Conservation (phyloP, 2,888 invertebrate genomes). For the Creontiades dilutus region DNA sequence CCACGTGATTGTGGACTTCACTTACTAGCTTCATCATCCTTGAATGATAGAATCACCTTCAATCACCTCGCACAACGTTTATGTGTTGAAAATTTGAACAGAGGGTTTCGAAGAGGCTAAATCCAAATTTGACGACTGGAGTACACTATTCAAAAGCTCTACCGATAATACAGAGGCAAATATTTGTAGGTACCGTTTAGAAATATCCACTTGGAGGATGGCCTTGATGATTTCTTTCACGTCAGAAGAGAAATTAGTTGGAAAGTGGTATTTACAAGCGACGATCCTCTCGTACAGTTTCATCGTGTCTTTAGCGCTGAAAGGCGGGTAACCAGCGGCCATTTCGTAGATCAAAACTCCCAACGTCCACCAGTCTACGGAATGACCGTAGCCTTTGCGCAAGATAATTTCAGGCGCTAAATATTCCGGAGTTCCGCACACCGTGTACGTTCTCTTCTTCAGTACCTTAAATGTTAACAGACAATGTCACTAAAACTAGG, state of each 20-base stretch:
- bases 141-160: not conserved
- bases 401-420: constrained; percentile 85
- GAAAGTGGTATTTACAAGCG: constrained; percentile 92
- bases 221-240: constrained; percentile 91
- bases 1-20: too few relatives aligned
- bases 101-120: too few relatives aligned
- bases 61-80: too few relatives aligned
- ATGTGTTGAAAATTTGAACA: too few relatives aligned
- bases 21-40: too few relatives aligned
- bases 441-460: constrained; percentile 81
- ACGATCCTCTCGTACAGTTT: constrained; percentile 97
- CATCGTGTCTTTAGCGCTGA: constrained; percentile 88
- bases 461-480: constrained; percentile 78
- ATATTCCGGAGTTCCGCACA: constrained; percentile 83
- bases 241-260: constrained; percentile 89
- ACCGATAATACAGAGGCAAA: not conserved
- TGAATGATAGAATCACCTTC: too few relatives aligned
- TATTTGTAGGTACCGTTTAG: constrained; percentile 81
- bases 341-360: constrained; percentile 94
- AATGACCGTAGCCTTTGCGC: constrained; percentile 93
- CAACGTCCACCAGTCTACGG: constrained; percentile 98
- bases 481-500: not conserved
- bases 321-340: constrained; percentile 95
- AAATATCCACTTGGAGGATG: constrained; percentile 89
- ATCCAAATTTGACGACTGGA: not conserved